Percentiles rank a stretch among this genome's conserved stretches.
These are phyloP conservation scores for Lanius collurio DNA, from an alignment of 2,113 vertebrate species.

Conservation along the genomic window DNA sequence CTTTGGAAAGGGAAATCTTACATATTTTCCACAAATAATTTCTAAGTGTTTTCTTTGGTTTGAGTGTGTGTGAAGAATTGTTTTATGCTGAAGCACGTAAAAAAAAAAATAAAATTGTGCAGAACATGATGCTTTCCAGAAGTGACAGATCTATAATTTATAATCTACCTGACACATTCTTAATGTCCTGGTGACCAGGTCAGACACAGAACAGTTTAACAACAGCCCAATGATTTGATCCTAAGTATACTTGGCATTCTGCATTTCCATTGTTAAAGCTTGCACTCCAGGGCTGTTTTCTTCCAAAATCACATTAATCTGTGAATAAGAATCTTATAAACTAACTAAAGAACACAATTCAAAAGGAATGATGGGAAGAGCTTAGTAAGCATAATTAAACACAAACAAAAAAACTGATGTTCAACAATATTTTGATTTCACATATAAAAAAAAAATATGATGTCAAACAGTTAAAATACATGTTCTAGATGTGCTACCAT, in stretches of 20 bases:
- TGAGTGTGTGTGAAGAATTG: too few relatives aligned
- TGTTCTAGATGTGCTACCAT: slow-evolving; percentile 13
- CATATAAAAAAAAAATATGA: neutral
- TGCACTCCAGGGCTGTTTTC: neutral
- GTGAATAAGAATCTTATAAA: neutral
- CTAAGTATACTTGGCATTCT: neutral
- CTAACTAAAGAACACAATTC: neutral
- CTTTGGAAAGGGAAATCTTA: neutral
- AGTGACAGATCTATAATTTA: neutral
- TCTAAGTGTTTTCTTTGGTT: neutral
- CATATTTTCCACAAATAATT: neutral
- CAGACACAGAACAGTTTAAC: neutral
- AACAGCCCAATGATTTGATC: neutral
- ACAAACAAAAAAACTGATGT: neutral
- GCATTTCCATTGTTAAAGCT: neutral
- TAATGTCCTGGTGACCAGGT: neutral
- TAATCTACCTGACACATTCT: neutral
- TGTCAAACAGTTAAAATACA: neutral
- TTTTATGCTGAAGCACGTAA: neutral
- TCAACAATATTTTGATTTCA: neutral
- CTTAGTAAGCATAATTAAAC: neutral
- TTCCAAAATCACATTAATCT: neutral
- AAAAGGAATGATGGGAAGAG: neutral
- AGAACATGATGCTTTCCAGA: neutral
- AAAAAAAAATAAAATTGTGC: neutral